Evolutionary conservation across 2,888 invertebrate genomes (phyloP), one percentile per base, ranked within the genome.

Genomic region (Halocaridina rubra): DNA sequence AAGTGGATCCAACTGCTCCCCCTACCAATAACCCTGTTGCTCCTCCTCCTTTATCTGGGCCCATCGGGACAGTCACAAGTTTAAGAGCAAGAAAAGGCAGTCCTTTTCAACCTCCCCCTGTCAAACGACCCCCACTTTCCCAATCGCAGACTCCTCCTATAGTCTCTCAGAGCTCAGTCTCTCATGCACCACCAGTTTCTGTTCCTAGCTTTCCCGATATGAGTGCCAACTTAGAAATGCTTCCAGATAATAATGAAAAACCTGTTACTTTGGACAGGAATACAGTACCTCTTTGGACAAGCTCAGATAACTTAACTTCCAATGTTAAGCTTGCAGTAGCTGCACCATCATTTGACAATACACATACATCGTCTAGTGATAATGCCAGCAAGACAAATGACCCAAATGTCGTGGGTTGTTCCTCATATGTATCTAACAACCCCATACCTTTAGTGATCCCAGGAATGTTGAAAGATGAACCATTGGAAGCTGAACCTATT

Each of bases 51-150:
- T 59, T 59, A 19, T 59, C 75, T 8, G 87, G 81, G 19, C 88
- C 88, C 19, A 27, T 71, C 19, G 86, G 86, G 53, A 71, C 53
- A 39, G 80, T 84, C 22, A 64, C 76, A 32, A 80, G 61, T 53
- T 67, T 88, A 8, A 81, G 71, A 32, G 84, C 86, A 24, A 76
- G 88, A n/a, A 86, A 84, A 64, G 86, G 88, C 7, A 88, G 88
- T 61, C 88, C 88, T 33, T 88, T 88, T 76, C 88, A 88, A 39
- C 88, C 88, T n/a, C 86, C 84, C 3, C 5, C 33, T 19, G 33
- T 29, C 10, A 78, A 59, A 24, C 75, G 5, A n/a, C 39, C 33
- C 8, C 30, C 67, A 3, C 39, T 53, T 4, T 8, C 29, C 8
- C 69, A 53, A 7, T 7, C 71, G 19, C 24, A 75, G 13, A 19